phyloP scores from a whole-genome alignment of 2,797 vertebrate species.

The Muscicapa striata region DNA sequence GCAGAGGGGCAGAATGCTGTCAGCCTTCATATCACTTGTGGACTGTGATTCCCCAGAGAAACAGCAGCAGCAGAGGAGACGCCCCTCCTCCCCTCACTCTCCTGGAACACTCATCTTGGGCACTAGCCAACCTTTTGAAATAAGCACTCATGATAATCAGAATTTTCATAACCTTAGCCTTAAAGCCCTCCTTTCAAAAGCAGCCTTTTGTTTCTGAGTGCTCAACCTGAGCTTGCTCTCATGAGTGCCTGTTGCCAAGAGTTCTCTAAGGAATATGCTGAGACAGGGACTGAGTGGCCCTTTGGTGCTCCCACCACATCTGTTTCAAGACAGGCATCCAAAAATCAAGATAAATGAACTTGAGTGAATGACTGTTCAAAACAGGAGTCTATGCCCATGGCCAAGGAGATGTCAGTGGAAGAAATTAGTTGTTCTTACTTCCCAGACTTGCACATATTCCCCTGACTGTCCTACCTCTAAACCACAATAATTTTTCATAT shows the following conservation, averaged over 20 bases:
- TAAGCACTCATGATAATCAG: neutral
- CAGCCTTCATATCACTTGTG: fast-evolving
- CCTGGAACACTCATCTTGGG: neutral
- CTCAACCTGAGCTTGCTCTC: neutral
- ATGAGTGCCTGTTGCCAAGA: neutral
- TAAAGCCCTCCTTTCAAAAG: neutral
- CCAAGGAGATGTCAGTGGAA: neutral
- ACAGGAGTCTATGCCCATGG: neutral
- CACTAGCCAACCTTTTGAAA: neutral
- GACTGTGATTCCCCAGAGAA: neutral
- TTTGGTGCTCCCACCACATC: neutral
- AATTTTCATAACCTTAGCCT: neutral
- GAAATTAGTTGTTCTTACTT: neutral
- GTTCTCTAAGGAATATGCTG: neutral
- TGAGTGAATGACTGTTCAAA: neutral
- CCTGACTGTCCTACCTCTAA: neutral
- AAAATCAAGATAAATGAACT: neutral
- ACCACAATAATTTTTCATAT: neutral
- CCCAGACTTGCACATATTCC: neutral
- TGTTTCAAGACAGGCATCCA: neutral
- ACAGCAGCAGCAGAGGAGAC: neutral
- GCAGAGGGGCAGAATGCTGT: neutral
- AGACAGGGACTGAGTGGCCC: neutral
- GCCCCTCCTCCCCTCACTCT: neutral
- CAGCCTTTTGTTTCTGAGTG: neutral